Conservation (phyloP, 2,797 vertebrate genomes). For the Falco columbarius region DNA sequence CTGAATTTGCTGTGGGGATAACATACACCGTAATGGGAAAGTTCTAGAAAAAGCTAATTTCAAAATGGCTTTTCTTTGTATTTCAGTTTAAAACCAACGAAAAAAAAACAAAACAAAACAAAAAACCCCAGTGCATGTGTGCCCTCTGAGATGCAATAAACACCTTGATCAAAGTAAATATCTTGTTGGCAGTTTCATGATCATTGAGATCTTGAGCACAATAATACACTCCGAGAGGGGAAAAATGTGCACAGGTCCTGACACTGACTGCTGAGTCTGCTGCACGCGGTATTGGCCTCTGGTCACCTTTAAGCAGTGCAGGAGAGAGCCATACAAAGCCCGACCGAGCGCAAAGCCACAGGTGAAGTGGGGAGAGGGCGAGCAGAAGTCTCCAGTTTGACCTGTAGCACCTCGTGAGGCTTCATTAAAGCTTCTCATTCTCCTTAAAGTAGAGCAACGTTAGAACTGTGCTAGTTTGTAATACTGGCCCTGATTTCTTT, state of each 20-base stretch:
- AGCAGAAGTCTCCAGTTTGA: neutral
- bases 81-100: constrained; percentile 81
- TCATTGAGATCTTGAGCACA: neutral
- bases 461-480: neutral
- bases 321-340: neutral
- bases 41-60: constrained; percentile 86
- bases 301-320: neutral
- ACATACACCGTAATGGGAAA: constrained; percentile 83
- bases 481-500: neutral
- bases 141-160: constrained; percentile 99
- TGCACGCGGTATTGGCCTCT: neutral
- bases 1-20: constrained; percentile 89
- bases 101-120: neutral
- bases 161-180: constrained; percentile 88
- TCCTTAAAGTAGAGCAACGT: neutral
- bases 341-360: neutral
- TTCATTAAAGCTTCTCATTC: neutral
- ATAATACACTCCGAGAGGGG: neutral
- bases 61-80: constrained; percentile 91
- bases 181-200: constrained; percentile 54
- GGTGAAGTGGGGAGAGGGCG: neutral
- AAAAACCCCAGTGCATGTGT: constrained; percentile 92
- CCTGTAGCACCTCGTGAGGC: neutral
- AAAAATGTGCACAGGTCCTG: neutral
- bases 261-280: neutral